Conservation (phyloP, 1,140 invertebrate species). For the Nixonia krombeini region DNA sequence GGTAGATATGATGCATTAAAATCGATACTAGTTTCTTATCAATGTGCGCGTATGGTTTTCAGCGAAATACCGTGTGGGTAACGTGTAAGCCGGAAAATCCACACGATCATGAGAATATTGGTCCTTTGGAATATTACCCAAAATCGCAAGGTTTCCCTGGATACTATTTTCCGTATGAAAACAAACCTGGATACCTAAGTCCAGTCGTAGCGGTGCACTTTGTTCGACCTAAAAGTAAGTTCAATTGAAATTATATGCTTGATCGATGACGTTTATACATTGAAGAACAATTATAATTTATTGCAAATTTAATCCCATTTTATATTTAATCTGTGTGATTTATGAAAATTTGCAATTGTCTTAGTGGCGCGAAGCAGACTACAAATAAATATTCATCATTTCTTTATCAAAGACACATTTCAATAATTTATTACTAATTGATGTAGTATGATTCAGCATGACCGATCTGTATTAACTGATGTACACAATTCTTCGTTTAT, state of each 20-base stretch:
- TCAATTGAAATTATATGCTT: conserved; percentile 19
- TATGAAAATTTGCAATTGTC: no score
- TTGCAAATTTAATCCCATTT: no score
- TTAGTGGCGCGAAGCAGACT: no score
- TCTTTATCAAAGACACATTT: no score
- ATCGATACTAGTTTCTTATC: neutral
- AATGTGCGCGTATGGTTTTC: conserved; percentile 16
- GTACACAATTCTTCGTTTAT: no score
- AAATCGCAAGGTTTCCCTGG: conserved; percentile 80
- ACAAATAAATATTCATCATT: no score
- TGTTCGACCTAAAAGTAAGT: conserved; percentile 82
- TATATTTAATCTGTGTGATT: no score
- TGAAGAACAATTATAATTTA: no score
- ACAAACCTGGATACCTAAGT: conserved; percentile 87
- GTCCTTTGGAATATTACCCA: conserved; percentile 79
- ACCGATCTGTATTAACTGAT: no score
- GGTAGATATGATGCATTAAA: conserved; percentile 33
- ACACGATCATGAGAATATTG: conserved; percentile 90
- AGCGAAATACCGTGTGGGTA: conserved; percentile 87
- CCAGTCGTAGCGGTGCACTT: conserved; percentile 91
- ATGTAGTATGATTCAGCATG: no score
- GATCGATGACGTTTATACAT: neutral
- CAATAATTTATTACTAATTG: no score
- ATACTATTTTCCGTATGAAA: conserved; percentile 86
- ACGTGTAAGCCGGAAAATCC: conserved; percentile 92